Evolutionary conservation across 2,888 invertebrate genomes (phyloP), one percentile per base, ranked within the genome.

Genomic region (Seira ritae): DNA sequence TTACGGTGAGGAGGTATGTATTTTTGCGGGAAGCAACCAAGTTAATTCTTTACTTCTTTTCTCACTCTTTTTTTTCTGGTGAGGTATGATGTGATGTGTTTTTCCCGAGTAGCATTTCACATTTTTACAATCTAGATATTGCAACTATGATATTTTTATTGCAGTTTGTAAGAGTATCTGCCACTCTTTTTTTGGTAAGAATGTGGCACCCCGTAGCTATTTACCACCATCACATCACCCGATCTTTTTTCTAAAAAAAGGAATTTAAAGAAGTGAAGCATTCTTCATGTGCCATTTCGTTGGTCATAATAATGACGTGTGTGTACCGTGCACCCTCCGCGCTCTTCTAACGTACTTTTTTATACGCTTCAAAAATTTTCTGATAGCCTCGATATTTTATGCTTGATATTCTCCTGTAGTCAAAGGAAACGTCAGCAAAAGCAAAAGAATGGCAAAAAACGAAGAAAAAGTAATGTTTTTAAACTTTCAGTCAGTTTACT

Each of bases 121-220:
- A 31, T 31, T 50, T n/a, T 50, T n/a, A 50, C 6, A n/a, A 50
- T 50, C 50, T 15, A n/a, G 50, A 50, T 15, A 15, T 50, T 50
- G 15, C 50, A 50, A 8, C 50, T 50, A 50, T 50, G 12, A 50
- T 50, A 50, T 50, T 50, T 50, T 50, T 50, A 50, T 50, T 12
- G 50, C 15, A 50, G 50, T 50, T 50, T 8, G 2, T 8, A 50
- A 50, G 15, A 15, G 50, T 50, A 50, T n/a, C 50, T 50, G 50
- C 50, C 50, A 50, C 6, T 50, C 50, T 50, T 12, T n/a, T n/a
- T n/a, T 8, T 50, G 50, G 50, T 50, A n/a, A n/a, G 50, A 15
- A 50, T 50, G n/a, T 60, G 42, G 42, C 71, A 23, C 23, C 71
- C 60, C 55, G 23, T 55, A 71, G 71, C 71, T 71, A 71, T 71